Percentiles rank a stretch among this genome's conserved stretches.
Evolutionary conservation across 2,888 invertebrate genomes (phyloP).

Genomic region (Melanchra persicariae): DNA sequence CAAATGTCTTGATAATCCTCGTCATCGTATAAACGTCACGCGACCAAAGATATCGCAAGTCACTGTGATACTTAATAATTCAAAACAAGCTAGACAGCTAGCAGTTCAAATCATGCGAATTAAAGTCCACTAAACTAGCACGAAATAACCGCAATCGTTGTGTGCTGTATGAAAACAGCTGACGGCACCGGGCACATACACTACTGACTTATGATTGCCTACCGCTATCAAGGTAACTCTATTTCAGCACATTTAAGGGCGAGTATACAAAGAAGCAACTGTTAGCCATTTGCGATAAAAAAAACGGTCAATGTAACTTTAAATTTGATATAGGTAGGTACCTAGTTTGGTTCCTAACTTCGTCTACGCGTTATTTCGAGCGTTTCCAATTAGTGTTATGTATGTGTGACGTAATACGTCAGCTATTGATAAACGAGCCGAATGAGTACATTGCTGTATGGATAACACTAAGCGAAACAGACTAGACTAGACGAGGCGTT

Average conservation of each 20-base stretch:
- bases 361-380: conserved; percentile 39
- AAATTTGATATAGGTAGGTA: neutral
- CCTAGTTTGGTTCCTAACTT: neutral
- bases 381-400: conserved; percentile 32
- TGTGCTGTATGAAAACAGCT: conserved; percentile 55
- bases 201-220: conserved; percentile 51
- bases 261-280: conserved; percentile 33
- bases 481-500: no score
- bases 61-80: conserved; percentile 23
- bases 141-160: conserved; percentile 29
- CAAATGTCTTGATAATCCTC: conserved; percentile 68
- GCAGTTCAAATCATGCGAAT: conserved; percentile 10
- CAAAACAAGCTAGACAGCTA: conserved; percentile 2
- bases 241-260: conserved; percentile 48
- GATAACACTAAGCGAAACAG: conserved; percentile 26
- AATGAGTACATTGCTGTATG: conserved; percentile 24
- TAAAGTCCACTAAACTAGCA: conserved; percentile 11
- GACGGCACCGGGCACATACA: conserved; percentile 46
- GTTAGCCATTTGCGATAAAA: conserved; percentile 21
- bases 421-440: conserved; percentile 51
- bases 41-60: conserved; percentile 31
- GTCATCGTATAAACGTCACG: conserved; percentile 69
- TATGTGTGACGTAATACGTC: conserved; percentile 32
- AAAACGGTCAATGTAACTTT: conserved; percentile 8
- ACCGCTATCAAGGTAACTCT: conserved; percentile 52